These are phyloP conservation scores for Pseudorasbora parva DNA, from an alignment of 2,113 vertebrate species.

Conservation along the genomic window DNA sequence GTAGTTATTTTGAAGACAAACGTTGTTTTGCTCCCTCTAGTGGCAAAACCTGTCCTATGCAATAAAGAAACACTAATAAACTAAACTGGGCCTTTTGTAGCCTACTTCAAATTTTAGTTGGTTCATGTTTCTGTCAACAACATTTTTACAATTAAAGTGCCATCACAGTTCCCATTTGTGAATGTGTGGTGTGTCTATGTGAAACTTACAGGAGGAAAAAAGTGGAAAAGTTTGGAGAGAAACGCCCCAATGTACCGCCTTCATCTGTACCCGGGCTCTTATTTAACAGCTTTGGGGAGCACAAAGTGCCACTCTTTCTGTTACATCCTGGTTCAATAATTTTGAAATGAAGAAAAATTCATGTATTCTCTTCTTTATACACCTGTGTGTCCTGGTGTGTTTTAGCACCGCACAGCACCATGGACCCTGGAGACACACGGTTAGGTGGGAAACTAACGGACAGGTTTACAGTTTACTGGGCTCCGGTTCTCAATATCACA, in stretches of 20 bases:
- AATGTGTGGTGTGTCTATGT: not conserved
- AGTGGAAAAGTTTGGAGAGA: not conserved
- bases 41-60: not conserved
- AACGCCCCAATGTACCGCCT: not conserved
- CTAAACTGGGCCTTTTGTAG: not conserved
- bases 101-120: too few species aligned
- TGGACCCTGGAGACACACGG: slow-evolving; percentile 70
- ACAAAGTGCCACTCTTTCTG: not conserved
- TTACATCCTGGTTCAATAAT: not conserved
- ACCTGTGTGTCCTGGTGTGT: slow-evolving; percentile 57
- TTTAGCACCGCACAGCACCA: slow-evolving; percentile 64
- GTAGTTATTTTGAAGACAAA: not conserved
- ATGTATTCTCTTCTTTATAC: slow-evolving; percentile 13
- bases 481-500: slow-evolving; percentile 71
- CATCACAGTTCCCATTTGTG: not conserved
- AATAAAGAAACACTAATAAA: not conserved
- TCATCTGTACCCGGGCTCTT: not conserved
- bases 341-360: slow-evolving; percentile 24
- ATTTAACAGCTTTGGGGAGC: slow-evolving; percentile 14
- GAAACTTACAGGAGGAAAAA: too few species aligned
- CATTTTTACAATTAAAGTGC: not conserved
- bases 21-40: not conserved
- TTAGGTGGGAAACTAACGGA: slow-evolving; percentile 77
- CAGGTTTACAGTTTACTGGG: slow-evolving; percentile 73
- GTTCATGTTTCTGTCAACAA: not conserved